phyloP scores from a whole-genome alignment of 2,888 invertebrate genomes.

The Epsilonema sp. region DNA sequence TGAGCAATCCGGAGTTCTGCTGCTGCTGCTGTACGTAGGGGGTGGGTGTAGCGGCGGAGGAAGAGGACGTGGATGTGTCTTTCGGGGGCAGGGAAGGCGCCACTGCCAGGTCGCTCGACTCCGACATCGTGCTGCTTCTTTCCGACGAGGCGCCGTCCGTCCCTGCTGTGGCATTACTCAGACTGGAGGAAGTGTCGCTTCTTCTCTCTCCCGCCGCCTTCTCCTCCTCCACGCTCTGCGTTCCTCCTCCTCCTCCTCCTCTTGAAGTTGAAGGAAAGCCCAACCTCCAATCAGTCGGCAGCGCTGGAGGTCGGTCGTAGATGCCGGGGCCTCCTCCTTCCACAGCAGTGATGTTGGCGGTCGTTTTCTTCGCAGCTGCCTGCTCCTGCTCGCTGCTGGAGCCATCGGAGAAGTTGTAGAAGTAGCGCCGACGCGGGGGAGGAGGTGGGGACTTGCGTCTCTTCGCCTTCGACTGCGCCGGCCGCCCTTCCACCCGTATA shows the following conservation, averaged over 20 bases:
- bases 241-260: neutral
- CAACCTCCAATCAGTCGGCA: neutral
- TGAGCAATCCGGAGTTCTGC: neutral
- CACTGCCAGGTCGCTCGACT: constrained; percentile 11
- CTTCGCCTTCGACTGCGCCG: neutral
- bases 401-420: neutral
- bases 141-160: neutral
- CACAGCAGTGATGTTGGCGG: too few relatives aligned
- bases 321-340: too few relatives aligned
- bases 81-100: neutral
- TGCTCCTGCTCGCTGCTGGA: neutral
- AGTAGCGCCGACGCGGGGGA: constrained; percentile 5
- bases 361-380: neutral
- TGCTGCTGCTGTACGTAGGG: neutral
- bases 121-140: neutral
- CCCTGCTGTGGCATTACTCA: too few relatives aligned
- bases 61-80: neutral
- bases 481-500: constrained; percentile 2
- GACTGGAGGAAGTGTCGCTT: neutral
- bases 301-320: neutral
- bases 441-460: constrained; percentile 2
- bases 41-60: constrained; percentile 2
- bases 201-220: too few relatives aligned
- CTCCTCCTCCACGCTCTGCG: neutral
- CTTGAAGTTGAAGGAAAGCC: neutral